These are phyloP conservation scores for Flabesymbios commensalis DNA, from an alignment of 2,888 invertebrate species.

Conservation along the genomic window DNA sequence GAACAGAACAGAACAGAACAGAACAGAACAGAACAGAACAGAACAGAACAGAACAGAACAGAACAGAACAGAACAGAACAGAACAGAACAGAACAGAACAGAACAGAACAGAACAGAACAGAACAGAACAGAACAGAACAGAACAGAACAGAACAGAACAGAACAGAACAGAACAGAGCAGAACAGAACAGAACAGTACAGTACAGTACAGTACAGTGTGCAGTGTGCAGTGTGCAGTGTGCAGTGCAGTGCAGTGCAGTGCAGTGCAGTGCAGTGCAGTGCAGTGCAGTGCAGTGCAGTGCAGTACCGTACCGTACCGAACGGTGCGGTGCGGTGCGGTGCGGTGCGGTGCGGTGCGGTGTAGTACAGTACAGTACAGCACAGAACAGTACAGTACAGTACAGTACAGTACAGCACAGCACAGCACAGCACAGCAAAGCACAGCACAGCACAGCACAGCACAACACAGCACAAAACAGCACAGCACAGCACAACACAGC, in stretches of 20 bases:
- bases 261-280: too few relatives aligned
- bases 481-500: slow-evolving; percentile 2
- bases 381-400: not conserved
- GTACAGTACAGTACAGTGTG: not conserved
- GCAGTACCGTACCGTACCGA: not conserved
- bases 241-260: too few relatives aligned
- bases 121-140: not conserved
- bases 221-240: not conserved
- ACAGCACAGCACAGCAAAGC: not conserved
- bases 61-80: not conserved
- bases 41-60: not conserved
- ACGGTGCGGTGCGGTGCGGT: not conserved
- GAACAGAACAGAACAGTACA: not conserved
- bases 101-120: not conserved
- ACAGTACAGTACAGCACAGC: not conserved
- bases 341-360: not conserved
- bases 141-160: not conserved
- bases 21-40: not conserved
- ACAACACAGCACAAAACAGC: not conserved
- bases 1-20: not conserved
- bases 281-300: not conserved
- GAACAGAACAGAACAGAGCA: not conserved
- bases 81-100: not conserved
- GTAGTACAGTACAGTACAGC: not conserved
- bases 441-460: not conserved